phyloP scores from a whole-genome alignment of 64 coral and sea anemone genomes.

The Montipora foliosa region DNA sequence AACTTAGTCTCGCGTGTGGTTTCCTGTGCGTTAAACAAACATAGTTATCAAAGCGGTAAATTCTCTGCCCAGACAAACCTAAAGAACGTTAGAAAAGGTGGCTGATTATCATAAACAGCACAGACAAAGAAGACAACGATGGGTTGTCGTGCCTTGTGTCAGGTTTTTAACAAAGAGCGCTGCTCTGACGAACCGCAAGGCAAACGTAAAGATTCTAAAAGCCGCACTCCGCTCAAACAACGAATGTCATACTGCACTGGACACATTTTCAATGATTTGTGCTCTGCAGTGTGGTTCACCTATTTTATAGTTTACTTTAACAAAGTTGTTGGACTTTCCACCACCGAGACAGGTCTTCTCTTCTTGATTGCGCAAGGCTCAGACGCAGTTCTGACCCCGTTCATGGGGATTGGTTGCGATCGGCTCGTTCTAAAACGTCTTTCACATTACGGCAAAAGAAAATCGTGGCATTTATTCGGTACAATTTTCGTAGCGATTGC shows the following conservation, averaged over 20 bases:
- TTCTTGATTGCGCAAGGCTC: constrained; percentile 81
- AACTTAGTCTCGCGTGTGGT: background rate
- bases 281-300: constrained; percentile 79
- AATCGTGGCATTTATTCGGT: constrained; percentile 83
- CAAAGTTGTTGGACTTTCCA: constrained; percentile 87
- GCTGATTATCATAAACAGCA: background rate
- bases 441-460: constrained; percentile 74
- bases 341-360: constrained; percentile 62
- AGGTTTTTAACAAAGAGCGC: background rate
- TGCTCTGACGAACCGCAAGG: background rate
- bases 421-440: constrained; percentile 47
- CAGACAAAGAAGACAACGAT: background rate
- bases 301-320: constrained; percentile 89
- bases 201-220: constrained; percentile 20
- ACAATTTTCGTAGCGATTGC: constrained; percentile 74
- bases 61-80: background rate
- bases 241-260: constrained; percentile 76
- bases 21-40: background rate
- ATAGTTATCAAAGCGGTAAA: background rate
- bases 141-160: constrained; percentile 4
- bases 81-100: background rate
- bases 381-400: constrained; percentile 82
- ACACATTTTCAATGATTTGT: constrained; percentile 89
- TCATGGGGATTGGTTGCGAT: constrained; percentile 80
- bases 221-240: constrained; percentile 54